Evolutionary conservation across 2,113 vertebrate genomes (phyloP).

Genomic region (Brachypteracias leptosomus): DNA sequence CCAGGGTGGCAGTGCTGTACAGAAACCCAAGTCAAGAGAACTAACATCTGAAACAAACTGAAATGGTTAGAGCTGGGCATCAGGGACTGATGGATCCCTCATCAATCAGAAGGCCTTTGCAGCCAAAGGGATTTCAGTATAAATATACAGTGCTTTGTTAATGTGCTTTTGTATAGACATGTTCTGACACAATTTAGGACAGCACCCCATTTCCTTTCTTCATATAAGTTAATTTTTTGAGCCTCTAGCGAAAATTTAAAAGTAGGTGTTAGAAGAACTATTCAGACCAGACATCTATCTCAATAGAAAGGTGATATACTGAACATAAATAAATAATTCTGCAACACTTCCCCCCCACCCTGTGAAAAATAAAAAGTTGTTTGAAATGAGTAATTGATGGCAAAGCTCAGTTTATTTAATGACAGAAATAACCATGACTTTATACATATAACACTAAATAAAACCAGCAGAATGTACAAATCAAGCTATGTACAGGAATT

Average conservation of each 20-base stretch:
- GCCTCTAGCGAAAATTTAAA: background rate
- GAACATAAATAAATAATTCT: background rate
- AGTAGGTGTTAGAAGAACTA: background rate
- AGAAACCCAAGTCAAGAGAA: background rate
- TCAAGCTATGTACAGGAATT: constrained; percentile 50
- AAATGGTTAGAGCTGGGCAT: background rate
- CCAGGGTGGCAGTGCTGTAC: background rate
- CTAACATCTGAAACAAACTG: fast-evolving
- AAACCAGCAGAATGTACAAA: constrained; percentile 55
- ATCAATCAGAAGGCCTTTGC: fast-evolving
- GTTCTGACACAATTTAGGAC: background rate
- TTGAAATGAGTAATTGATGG: background rate
- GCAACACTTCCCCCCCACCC: fast-evolving
- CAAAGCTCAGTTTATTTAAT: constrained; percentile 51
- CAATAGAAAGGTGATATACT: background rate
- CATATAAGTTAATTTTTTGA: background rate
- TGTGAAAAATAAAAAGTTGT: background rate
- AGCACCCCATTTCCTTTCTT: background rate
- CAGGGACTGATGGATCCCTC: fast-evolving
- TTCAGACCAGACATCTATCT: background rate
- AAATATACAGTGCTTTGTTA: fast-evolving
- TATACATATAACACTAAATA: constrained; percentile 49
- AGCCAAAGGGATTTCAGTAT: background rate
- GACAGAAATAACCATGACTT: constrained; percentile 29
- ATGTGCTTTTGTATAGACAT: fast-evolving